These are phyloP conservation scores for Papilio polyxenes DNA, from an alignment of 1,140 invertebrate species.

Conservation along the genomic window DNA sequence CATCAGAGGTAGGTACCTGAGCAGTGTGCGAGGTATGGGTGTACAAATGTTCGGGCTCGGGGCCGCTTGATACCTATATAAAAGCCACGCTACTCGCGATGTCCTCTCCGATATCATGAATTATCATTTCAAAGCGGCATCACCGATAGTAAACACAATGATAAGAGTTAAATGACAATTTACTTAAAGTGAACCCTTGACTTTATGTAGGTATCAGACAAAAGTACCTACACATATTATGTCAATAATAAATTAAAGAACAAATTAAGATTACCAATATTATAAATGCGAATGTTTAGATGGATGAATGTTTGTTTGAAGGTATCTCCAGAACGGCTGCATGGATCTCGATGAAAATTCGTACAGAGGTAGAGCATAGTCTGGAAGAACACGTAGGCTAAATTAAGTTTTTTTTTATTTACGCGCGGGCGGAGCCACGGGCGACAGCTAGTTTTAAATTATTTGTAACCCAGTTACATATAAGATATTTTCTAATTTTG, in stretches of 20 bases:
- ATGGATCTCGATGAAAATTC: too few relatives aligned
- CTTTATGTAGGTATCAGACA: neutral
- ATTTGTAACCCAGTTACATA: too few relatives aligned
- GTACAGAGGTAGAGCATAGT: too few relatives aligned
- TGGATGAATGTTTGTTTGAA: too few relatives aligned
- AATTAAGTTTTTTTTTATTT: too few relatives aligned
- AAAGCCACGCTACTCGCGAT: conserved; percentile 51
- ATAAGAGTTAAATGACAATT: conserved; percentile 24
- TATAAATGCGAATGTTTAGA: too few relatives aligned
- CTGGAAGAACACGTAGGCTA: too few relatives aligned
- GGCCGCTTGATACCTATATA: conserved; percentile 51
- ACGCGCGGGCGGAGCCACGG: too few relatives aligned
- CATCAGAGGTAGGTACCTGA: conserved; percentile 69
- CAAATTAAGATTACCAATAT: neutral
- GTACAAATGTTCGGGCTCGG: conserved; percentile 63
- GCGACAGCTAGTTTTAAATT: too few relatives aligned
- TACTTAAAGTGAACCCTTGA: neutral
- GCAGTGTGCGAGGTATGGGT: conserved; percentile 44
- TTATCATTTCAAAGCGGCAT: conserved; percentile 40
- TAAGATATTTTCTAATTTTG: too few relatives aligned
- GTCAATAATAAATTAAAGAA: neutral
- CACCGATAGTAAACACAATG: neutral
- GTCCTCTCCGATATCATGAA: conserved; percentile 38
- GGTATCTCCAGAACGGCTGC: too few relatives aligned
- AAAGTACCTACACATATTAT: neutral